phyloP scores from a whole-genome alignment of 2,113 vertebrate species.

The Gasterosteus nipponicus region DNA sequence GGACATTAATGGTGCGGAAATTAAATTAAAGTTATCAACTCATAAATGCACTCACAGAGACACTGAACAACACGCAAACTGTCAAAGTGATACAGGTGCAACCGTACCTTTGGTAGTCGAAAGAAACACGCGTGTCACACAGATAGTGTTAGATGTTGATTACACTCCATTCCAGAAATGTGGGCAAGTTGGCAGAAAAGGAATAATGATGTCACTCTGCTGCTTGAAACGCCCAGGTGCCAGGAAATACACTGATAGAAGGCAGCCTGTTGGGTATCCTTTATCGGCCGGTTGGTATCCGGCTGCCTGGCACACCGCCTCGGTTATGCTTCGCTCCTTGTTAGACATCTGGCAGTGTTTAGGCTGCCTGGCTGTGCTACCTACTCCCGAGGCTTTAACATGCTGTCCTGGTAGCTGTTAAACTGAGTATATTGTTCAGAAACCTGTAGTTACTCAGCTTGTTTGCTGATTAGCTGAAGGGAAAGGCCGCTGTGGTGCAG shows the following conservation, averaged over 20 bases:
- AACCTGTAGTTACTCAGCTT: neutral
- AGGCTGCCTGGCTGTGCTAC: conserved; percentile 32
- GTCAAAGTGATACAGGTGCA: neutral
- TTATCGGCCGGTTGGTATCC: conserved; percentile 30
- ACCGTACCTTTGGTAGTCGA: conserved; percentile 1
- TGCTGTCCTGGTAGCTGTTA: neutral
- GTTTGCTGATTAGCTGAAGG: neutral
- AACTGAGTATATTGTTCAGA: neutral
- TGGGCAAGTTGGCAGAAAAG: conserved; percentile 23
- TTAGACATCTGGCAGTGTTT: conserved; percentile 39
- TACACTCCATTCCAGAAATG: conserved; percentile 14
- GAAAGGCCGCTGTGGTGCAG: neutral
- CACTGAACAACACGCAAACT: neutral
- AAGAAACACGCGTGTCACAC: neutral
- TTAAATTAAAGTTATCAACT: too few species aligned
- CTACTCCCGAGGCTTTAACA: conserved; percentile 4
- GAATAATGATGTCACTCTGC: conserved; percentile 4
- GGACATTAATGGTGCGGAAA: too few species aligned
- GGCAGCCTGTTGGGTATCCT: conserved; percentile 35
- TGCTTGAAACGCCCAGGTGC: neutral
- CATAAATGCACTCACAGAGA: neutral
- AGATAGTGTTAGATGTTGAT: conserved; percentile 7
- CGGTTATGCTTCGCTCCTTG: conserved; percentile 30
- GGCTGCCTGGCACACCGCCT: conserved; percentile 34
- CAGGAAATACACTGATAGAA: neutral